Base-by-base conservation (phyloP, 2,797 vertebrate genomes). In the Alca torda region DNA sequence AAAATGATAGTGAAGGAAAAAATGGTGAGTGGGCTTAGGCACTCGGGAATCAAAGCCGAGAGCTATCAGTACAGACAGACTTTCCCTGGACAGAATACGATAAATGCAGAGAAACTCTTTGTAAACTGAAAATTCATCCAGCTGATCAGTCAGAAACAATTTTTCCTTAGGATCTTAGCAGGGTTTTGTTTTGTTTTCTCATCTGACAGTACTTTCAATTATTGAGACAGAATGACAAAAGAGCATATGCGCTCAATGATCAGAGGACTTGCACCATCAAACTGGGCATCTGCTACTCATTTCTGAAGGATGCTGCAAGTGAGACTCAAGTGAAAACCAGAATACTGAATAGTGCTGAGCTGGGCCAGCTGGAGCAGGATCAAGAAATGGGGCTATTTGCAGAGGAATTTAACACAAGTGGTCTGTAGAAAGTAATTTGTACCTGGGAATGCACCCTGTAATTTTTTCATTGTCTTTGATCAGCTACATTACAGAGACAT, bases 181-280 rank as follows among this genome's bases (percentile, higher is more conserved):
- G 23, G 25, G 23, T 37, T 92, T 93, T 76, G 73, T 51, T 87
- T 89, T 96, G 64, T 61, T 93, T 93, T 84, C 68, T 87, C 75
- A 72, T 85, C 86, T 85, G 89, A 90, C 89, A 84, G 46, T 51
- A 51, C 77, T 89, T 96, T 90, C 79, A 95, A 24, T 89, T 95
- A 91, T 24, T 92, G 70, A 95, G 93, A 88, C 80, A 95, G 86
- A 79, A 95, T 93, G 88, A 96, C 94, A 93, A 94, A 95, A 89
- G 77, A 95, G 70, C 91, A 95, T 95, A 93, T 88, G 93, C 4
- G 3, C 91, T 94, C 70, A 95, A 67, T 69, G 63, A 81, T 94
- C 94, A 91, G 90, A 94, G 83, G 93, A 84, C 87, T 65, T 70
- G 69, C 51, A 86, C 69, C 85, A 84, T 84, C 94, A 92, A 75